Percentiles rank a stretch among this genome's conserved stretches.
phyloP scores from a whole-genome alignment of 53 echinoderm and acorn worm species.

The Zoroaster sp. region DNA sequence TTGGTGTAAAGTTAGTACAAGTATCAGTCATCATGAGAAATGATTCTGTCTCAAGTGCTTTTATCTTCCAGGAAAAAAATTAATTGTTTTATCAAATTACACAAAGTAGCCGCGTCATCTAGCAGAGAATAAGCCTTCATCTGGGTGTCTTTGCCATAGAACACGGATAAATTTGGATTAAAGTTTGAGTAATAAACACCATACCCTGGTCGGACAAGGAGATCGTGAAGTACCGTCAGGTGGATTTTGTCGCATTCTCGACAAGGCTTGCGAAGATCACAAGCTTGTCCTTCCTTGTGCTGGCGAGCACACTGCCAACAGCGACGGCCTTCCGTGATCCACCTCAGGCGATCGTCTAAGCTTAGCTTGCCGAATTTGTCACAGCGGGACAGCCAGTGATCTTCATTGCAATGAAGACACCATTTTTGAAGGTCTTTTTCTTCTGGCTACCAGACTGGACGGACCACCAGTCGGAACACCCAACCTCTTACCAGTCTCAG shows the following conservation, averaged over 20 bases:
- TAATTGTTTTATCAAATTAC: too few relatives aligned
- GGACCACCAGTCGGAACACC: too few relatives aligned
- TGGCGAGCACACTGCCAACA: constrained; percentile 7
- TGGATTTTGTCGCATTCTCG: not conserved
- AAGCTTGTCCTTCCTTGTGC: not conserved
- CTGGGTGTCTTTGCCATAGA: not conserved
- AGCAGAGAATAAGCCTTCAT: not conserved
- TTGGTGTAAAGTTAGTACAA: too few relatives aligned
- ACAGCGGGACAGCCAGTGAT: constrained; percentile 8
- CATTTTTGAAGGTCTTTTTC: not conserved
- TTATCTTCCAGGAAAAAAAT: too few relatives aligned
- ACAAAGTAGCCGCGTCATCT: constrained; percentile 11
- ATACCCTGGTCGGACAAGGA: not conserved
- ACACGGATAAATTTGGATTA: not conserved
- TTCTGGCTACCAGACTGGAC: not conserved
- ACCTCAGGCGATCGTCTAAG: not conserved
- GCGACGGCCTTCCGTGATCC: not conserved
- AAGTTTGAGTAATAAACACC: not conserved
- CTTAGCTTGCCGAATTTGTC: not conserved
- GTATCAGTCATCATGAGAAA: too few relatives aligned
- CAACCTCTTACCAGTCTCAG: not conserved
- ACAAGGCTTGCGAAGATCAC: not conserved
- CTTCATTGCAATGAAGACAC: not conserved
- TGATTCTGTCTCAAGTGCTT: too few relatives aligned
- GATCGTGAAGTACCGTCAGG: not conserved